Conservation (phyloP, 2,113 vertebrate species). For the human (Homo sapiens) region DNA sequence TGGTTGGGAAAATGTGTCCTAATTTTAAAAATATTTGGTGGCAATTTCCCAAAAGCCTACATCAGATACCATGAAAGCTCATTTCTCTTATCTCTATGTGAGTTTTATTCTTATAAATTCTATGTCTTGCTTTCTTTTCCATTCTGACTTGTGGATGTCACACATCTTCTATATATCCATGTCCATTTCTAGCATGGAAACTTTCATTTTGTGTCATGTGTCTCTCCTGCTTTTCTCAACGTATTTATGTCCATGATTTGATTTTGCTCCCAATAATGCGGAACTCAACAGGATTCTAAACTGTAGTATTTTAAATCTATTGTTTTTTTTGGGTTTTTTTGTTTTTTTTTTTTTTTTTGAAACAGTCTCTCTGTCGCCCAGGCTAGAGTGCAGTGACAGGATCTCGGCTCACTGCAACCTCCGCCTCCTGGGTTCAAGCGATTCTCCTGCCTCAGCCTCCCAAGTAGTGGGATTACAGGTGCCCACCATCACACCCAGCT, state of each 20-base stretch:
- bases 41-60: constrained; percentile 28
- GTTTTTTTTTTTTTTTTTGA: too few relatives aligned
- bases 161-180: neutral
- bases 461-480: too few relatives aligned
- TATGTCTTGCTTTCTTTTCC: neutral
- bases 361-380: too few relatives aligned
- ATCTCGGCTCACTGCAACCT: too few relatives aligned
- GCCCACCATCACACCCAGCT: too few relatives aligned
- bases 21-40: constrained; percentile 58
- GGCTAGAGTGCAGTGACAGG: too few relatives aligned
- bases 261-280: neutral
- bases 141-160: neutral
- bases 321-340: too few relatives aligned
- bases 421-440: too few relatives aligned
- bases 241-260: neutral
- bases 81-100: constrained; percentile 12
- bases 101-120: constrained; percentile 9
- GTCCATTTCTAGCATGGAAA: neutral
- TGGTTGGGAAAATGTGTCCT: constrained; percentile 34
- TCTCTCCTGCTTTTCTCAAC: constrained; percentile 9
- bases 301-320: neutral
- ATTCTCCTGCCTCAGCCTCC: too few relatives aligned
- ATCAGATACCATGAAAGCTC: neutral
- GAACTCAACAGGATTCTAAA: neutral
- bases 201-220: neutral